phyloP scores from a whole-genome alignment of 2,113 vertebrate genomes.

The Sula dactylatra region DNA sequence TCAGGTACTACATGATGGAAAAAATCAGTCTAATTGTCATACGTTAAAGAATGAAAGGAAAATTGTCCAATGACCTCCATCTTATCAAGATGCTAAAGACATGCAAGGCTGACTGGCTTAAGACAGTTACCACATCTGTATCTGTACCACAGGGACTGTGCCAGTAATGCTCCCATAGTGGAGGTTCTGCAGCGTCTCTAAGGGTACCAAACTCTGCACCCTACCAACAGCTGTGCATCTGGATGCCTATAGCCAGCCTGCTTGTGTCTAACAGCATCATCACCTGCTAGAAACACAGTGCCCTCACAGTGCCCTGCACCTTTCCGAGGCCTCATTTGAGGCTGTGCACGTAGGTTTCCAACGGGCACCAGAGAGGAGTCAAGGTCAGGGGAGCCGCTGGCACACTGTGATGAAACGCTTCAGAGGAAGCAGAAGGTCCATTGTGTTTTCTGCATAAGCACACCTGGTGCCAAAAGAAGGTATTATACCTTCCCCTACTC shows the following conservation, averaged over 20 bases:
- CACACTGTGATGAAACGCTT: background rate
- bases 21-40: background rate
- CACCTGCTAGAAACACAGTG: background rate
- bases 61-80: background rate
- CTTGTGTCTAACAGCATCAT: background rate
- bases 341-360: background rate
- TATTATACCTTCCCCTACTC: background rate
- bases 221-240: background rate
- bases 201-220: background rate
- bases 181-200: background rate
- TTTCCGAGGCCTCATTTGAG: background rate
- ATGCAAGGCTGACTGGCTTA: background rate
- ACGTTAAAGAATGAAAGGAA: background rate
- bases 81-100: background rate
- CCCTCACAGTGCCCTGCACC: background rate
- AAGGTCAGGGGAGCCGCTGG: background rate
- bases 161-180: background rate
- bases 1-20: background rate
- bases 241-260: background rate
- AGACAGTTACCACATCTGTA: background rate
- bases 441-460: background rate
- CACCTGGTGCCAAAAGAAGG: background rate
- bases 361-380: accelerated
- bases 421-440: background rate
- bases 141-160: background rate